phyloP scores from a whole-genome alignment of 64 coral and sea anemone genomes.

The Acropora tenuis region DNA sequence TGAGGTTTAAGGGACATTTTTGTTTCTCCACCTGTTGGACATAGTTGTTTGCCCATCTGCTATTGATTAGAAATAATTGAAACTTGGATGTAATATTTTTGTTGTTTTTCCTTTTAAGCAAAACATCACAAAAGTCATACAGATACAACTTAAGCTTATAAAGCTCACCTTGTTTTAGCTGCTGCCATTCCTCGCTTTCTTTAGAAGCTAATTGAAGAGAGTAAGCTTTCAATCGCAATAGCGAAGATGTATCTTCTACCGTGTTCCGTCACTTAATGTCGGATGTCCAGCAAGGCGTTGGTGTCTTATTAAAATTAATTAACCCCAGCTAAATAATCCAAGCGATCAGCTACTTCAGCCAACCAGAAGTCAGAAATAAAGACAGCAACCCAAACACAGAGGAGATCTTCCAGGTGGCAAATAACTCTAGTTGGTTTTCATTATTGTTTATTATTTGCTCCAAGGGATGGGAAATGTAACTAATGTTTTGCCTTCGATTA shows the following conservation, averaged over 20 bases:
- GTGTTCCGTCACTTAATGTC: background rate
- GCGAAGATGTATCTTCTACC: background rate
- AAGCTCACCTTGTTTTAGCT: background rate
- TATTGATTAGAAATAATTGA: background rate
- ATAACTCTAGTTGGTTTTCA: background rate
- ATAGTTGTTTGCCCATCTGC: background rate
- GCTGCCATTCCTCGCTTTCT: background rate
- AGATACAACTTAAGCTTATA: background rate
- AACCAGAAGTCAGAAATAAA: background rate
- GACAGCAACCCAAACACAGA: background rate
- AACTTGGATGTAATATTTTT: background rate
- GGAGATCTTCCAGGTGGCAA: background rate
- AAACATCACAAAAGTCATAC: background rate
- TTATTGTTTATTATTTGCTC: background rate
- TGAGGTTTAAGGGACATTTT: background rate
- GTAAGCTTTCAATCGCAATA: too few species aligned
- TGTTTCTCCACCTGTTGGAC: background rate
- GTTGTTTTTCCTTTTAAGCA: background rate
- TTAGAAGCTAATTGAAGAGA: too few species aligned
- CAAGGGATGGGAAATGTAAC: too few species aligned
- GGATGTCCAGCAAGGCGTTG: background rate
- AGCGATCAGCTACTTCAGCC: background rate
- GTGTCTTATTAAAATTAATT: conserved; percentile 24
- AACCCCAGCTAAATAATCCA: background rate
- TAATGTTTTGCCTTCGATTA: too few species aligned